Evolutionary conservation across 2,797 vertebrate species (phyloP).

Genomic region (Spea hammondii): DNA sequence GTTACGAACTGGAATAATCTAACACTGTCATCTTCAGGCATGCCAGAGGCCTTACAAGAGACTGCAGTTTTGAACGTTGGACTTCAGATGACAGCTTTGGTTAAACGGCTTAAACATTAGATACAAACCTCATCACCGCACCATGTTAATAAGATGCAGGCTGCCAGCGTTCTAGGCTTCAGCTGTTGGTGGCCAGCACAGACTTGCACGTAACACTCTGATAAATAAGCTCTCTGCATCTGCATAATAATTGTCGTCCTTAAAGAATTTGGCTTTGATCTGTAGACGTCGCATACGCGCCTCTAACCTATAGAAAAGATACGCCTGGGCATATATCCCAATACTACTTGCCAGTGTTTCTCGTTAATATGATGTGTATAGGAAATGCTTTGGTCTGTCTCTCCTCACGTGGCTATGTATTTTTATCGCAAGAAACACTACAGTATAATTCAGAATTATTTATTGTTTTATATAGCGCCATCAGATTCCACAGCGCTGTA

Average conservation of each 20-base stretch:
- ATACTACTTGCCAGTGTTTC: neutral
- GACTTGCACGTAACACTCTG: constrained; percentile 4
- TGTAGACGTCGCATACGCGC: neutral
- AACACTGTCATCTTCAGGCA: neutral
- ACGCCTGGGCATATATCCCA: neutral
- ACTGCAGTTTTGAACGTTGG: neutral
- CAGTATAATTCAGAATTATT: too few relatives aligned
- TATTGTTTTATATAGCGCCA: too few relatives aligned
- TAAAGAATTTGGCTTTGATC: neutral
- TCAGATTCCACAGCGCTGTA: too few relatives aligned
- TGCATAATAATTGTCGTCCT: constrained; percentile 19
- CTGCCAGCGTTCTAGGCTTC: constrained; percentile 7
- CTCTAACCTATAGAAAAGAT: neutral
- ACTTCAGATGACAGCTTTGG: neutral
- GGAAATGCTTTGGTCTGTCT: too few relatives aligned
- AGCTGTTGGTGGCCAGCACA: constrained; percentile 1
- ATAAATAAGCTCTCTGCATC: constrained; percentile 20
- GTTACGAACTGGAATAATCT: neutral
- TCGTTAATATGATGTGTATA: too few relatives aligned
- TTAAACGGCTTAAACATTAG: constrained; percentile 4
- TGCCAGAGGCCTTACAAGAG: neutral
- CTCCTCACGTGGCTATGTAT: too few relatives aligned
- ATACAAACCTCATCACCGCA: neutral
- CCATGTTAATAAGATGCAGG: constrained; percentile 21
- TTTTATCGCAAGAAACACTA: too few relatives aligned